phyloP scores from a whole-genome alignment of 1,140 invertebrate genomes.

The Drosophila punjabiensis region DNA sequence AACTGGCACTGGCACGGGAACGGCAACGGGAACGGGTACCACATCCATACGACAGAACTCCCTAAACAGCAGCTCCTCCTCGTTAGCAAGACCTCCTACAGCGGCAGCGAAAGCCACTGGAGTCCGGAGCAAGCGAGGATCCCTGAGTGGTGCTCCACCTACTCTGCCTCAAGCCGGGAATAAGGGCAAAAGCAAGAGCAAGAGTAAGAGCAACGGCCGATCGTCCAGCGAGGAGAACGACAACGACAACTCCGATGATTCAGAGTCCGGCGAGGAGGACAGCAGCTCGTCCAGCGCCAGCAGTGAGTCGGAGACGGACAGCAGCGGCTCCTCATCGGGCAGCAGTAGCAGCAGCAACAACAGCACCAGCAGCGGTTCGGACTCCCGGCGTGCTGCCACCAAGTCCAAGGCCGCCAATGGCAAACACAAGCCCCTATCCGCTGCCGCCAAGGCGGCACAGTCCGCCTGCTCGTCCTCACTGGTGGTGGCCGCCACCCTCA shows the following conservation, averaged over 20 bases:
- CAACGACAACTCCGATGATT: constrained; percentile 11
- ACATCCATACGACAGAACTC: constrained; percentile 54
- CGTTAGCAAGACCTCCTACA: constrained; percentile 49
- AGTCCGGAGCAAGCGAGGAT: constrained; percentile 21
- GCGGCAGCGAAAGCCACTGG: constrained; percentile 30
- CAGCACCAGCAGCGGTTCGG: neutral
- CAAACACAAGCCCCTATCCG: constrained; percentile 40
- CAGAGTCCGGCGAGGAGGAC: constrained; percentile 12
- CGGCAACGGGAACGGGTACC: constrained; percentile 4
- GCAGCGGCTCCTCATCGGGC: constrained; percentile 15
- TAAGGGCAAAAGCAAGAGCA: constrained; percentile 3
- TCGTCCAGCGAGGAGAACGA: constrained; percentile 38
- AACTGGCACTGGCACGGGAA: constrained; percentile 16
- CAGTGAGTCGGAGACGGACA: constrained; percentile 50
- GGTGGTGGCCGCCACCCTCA: constrained; percentile 53
- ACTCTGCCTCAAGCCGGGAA: constrained; percentile 2
- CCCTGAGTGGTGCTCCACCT: constrained; percentile 3
- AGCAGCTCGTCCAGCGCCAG: constrained; percentile 29
- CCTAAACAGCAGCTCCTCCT: constrained; percentile 28
- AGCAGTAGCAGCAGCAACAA: neutral
- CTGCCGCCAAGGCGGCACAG: constrained; percentile 36
- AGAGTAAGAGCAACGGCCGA: constrained; percentile 23
- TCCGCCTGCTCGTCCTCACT: constrained; percentile 55
- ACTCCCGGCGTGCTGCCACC: constrained; percentile 14
- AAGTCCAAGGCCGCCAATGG: constrained; percentile 52